Base-by-base conservation (phyloP, 2,888 invertebrate genomes). In the Sinhomidia bicolor region DNA sequence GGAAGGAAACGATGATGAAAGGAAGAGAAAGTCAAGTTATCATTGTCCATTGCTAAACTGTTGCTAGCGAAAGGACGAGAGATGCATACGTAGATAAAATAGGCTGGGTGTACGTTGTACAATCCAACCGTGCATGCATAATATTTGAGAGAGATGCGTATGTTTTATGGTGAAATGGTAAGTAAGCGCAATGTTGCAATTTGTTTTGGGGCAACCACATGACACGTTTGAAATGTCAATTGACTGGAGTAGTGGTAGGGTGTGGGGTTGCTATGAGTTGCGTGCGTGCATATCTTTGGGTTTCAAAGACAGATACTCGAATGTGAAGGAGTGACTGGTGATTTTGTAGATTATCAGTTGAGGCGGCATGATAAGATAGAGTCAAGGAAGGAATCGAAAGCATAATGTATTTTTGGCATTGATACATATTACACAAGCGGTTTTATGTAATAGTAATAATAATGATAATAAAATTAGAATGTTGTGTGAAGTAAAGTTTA, bases 21-120 rank as follows among this genome's bases (percentile, higher is more conserved):
- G 57, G 65, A 47, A 60, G 82, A 82, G 82, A 65, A 82, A 82
- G 65, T 82, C 26, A 82, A 29, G 51, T 44, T 82, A 82, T 60
- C 47, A 2, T 32, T 32, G 65, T 36, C 17, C 54, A 32, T 36
- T 57, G 32, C 78, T 57, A 54, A 76, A 76, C 47, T 76, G 76
- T 76, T 76, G 47, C 51, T 54, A 57, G 54, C n/a, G n/a, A n/a
- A 57, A 12, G 12, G 36, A 78, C 41, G 78, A 57, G 41, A 57
- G 78, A 78, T 78, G 78, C 78, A 78, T 57, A 57, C 78, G 41
- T 4, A 78, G 78, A 78, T 78, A 78, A 78, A 51, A 32, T 76
- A n/a, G 51, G 9, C n/a, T 54, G 68, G n/a, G n/a, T 17, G 23
- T 17, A 26, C 29, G n/a, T 29, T 5, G 29, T 65, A 29, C 10